Percentiles rank a stretch among this genome's conserved stretches.
Evolutionary conservation across 2,888 invertebrate species (phyloP).

Genomic region (Agriotes lineatus): DNA sequence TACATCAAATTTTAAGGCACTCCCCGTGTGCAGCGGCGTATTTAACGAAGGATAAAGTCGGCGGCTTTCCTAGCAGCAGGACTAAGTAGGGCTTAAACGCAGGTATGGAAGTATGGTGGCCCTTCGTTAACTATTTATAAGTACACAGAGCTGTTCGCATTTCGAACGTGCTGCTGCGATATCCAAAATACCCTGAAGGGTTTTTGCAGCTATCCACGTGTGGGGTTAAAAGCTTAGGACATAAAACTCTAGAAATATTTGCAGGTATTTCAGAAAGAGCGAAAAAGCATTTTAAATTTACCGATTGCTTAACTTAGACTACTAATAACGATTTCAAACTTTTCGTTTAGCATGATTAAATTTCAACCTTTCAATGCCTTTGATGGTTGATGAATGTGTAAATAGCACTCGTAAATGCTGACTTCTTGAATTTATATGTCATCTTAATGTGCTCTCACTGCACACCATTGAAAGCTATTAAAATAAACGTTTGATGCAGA

Average conservation of each 20-base stretch:
- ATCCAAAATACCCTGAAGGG: constrained; percentile 2
- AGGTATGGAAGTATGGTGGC: background rate
- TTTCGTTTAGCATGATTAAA: too few species aligned
- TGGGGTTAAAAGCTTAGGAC: background rate
- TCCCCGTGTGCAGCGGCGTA: background rate
- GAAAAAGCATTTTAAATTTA: too few species aligned
- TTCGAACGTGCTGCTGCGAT: background rate
- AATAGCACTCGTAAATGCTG: too few species aligned
- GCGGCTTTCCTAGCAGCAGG: background rate
- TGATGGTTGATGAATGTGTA: too few species aligned
- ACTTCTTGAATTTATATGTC: too few species aligned
- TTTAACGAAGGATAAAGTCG: background rate
- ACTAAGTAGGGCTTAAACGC: background rate
- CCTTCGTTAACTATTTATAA: constrained; percentile 12
- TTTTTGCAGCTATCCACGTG: background rate
- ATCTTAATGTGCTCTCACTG: too few species aligned
- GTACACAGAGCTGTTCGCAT: background rate
- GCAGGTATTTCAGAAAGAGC: background rate
- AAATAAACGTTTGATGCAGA: too few species aligned
- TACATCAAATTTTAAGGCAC: constrained; percentile 1
- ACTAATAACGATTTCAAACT: too few species aligned
- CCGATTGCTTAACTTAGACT: too few species aligned
- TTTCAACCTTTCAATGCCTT: too few species aligned
- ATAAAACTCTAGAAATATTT: background rate
- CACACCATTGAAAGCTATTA: too few species aligned